These are phyloP conservation scores for Poecilia wingei DNA, from an alignment of 2,797 vertebrate species.

Conservation along the genomic window DNA sequence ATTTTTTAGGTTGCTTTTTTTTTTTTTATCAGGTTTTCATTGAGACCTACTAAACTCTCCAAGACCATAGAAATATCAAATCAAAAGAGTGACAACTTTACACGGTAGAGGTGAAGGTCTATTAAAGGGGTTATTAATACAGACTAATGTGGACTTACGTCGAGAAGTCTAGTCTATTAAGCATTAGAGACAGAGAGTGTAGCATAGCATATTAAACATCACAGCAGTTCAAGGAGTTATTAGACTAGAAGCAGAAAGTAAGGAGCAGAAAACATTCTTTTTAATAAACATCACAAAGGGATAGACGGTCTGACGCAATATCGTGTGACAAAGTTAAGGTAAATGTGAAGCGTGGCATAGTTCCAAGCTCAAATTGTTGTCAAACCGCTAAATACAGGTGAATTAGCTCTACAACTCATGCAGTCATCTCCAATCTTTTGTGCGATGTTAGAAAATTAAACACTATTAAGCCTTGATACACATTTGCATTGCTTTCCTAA, in stretches of 20 bases:
- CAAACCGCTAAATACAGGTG: conserved; percentile 21
- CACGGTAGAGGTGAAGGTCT: conserved; percentile 67
- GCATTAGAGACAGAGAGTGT: conserved; percentile 76
- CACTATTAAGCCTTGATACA: conserved; percentile 17
- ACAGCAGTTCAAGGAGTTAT: conserved; percentile 62
- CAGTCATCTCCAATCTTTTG: conserved; percentile 21
- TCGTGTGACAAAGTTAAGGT: conserved; percentile 52
- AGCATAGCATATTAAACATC: conserved; percentile 74
- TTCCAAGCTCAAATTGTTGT: conserved; percentile 40
- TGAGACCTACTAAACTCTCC: conserved; percentile 62
- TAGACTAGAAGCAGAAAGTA: conserved; percentile 54
- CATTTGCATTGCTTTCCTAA: conserved; percentile 1
- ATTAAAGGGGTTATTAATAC: conserved; percentile 57
- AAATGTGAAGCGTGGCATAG: conserved; percentile 45
- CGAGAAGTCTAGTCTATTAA: conserved; percentile 79
- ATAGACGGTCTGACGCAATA: conserved; percentile 51
- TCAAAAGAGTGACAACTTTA: conserved; percentile 67
- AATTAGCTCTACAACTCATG: conserved; percentile 20
- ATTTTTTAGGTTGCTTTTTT: not conserved
- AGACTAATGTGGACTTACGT: conserved; percentile 76
- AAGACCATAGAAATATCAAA: conserved; percentile 70
- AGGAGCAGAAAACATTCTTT: conserved; percentile 29
- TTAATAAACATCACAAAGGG: conserved; percentile 60
- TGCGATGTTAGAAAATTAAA: conserved; percentile 9
- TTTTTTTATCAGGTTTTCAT: not conserved